Conservation (phyloP, 2,113 vertebrate genomes). For the Halcyon senegalensis region DNA sequence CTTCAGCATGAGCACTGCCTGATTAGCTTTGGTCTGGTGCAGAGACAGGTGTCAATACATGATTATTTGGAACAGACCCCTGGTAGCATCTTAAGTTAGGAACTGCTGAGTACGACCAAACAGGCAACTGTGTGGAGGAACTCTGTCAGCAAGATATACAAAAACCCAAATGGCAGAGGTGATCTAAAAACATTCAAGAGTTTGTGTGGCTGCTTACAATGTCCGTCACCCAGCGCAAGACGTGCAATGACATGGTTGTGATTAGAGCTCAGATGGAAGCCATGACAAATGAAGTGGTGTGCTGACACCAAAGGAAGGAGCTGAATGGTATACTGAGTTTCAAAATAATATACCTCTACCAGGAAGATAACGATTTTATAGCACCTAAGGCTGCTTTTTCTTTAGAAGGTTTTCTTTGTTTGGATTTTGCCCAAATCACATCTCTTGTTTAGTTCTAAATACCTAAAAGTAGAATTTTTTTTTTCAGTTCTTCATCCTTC, state of each 20-base stretch:
- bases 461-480: background rate
- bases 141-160: background rate
- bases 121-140: background rate
- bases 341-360: background rate
- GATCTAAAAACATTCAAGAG: background rate
- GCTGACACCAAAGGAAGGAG: background rate
- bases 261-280: background rate
- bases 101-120: background rate
- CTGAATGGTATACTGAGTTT: background rate
- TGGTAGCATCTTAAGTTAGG: background rate
- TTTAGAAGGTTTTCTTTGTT: background rate
- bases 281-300: background rate
- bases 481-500: background rate
- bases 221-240: background rate
- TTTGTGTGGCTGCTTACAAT: background rate
- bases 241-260: background rate
- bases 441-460: background rate
- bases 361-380: background rate
- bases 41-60: background rate
- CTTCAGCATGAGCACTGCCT: background rate
- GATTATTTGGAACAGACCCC: background rate
- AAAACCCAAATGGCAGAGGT: background rate
- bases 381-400: background rate
- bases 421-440: background rate
- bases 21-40: background rate